phyloP scores from a whole-genome alignment of 2,797 vertebrate species.

The Takifugu ocellatus region DNA sequence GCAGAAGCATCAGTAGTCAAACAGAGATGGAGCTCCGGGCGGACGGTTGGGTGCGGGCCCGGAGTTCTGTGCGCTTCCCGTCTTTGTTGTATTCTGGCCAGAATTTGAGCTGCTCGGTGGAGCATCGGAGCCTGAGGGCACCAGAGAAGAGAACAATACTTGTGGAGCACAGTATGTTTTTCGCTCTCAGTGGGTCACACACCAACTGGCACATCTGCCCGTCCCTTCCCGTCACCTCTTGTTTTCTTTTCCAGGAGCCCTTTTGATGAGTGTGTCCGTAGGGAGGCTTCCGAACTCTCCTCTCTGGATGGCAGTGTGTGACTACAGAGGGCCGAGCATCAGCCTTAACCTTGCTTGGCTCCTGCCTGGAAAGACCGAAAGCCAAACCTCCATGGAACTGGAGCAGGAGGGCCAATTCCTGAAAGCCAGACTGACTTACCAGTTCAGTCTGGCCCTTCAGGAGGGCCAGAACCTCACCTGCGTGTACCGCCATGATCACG shows the following conservation, averaged over 20 bases:
- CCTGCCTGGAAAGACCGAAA: slow-evolving; percentile 50
- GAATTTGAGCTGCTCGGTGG: slow-evolving; percentile 63
- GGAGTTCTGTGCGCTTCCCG: slow-evolving; percentile 50
- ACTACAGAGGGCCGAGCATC: slow-evolving; percentile 43
- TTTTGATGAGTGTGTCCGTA: slow-evolving; percentile 48
- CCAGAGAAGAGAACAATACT: slow-evolving; percentile 54
- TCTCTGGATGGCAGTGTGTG: slow-evolving; percentile 68
- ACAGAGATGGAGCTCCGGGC: slow-evolving; percentile 25
- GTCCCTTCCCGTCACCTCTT: slow-evolving; percentile 22
- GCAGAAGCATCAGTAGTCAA: not conserved
- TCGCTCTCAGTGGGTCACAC: slow-evolving; percentile 17
- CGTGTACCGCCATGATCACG: slow-evolving; percentile 38
- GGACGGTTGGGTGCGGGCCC: slow-evolving; percentile 27
- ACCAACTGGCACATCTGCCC: slow-evolving; percentile 2
- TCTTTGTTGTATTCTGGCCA: slow-evolving; percentile 60
- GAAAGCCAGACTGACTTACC: slow-evolving; percentile 52
- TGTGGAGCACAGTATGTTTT: slow-evolving; percentile 51
- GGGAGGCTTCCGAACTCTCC: slow-evolving; percentile 31
- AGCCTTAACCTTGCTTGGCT: slow-evolving; percentile 62
- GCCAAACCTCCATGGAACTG: slow-evolving; percentile 26
- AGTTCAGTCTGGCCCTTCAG: slow-evolving; percentile 60
- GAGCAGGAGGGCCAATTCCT: slow-evolving; percentile 29
- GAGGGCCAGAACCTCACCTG: slow-evolving; percentile 72
- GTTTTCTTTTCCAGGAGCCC: slow-evolving; percentile 49
- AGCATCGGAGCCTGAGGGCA: slow-evolving; percentile 51